Evolutionary conservation across 2,888 invertebrate species (phyloP), one percentile per base, ranked within the genome.

Genomic region (Pollenia angustigena): DNA sequence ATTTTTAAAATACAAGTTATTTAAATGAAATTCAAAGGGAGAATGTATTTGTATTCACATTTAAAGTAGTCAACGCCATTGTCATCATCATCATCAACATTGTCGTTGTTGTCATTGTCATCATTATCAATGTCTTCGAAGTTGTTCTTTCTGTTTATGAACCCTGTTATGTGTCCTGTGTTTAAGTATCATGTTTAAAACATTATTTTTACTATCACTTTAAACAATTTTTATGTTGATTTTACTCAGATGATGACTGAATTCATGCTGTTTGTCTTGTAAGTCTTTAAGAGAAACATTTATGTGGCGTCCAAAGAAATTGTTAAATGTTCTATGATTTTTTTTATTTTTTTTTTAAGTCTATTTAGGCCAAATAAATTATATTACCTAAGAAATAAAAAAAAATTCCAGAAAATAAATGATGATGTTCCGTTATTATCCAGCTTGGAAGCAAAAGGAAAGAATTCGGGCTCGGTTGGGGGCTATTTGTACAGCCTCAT

Each of bases 161-260:
- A 12, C 11, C 11, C 50, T 23, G 50, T 68, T 66, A 44, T 58
- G 42, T 18, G 46, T 23, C 32, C 62, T 46, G 64, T 64, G 12
- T 64, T 32, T 32, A 32, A 46, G 18, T 18, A 72, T 52, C 8
- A 68, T 68, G 23, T 58, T 66, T 64, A 42, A 18, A 48, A 14
- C 46, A 56, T 81, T 56, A 58, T 74, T 81, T 74, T 58, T 23
- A 58, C 48, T 68, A 69, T 40, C 40, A 48, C 40, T 16, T 64
- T 81, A 14, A 44, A 71, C 23, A 60, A 54, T 44, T 32, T 32
- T 32, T 4, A n/a, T 60, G 40, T n/a, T 74, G 23, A 11, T 8
- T 40, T 16, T 60, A 4, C 58, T 56, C 46, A n/a, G 3, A 16
- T 74, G 32, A 10, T 46, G 44, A 44, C 11, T 44, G 64, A 64